These are phyloP conservation scores for Trachurus trachurus DNA, from an alignment of 2,797 vertebrate species.

Conservation along the genomic window DNA sequence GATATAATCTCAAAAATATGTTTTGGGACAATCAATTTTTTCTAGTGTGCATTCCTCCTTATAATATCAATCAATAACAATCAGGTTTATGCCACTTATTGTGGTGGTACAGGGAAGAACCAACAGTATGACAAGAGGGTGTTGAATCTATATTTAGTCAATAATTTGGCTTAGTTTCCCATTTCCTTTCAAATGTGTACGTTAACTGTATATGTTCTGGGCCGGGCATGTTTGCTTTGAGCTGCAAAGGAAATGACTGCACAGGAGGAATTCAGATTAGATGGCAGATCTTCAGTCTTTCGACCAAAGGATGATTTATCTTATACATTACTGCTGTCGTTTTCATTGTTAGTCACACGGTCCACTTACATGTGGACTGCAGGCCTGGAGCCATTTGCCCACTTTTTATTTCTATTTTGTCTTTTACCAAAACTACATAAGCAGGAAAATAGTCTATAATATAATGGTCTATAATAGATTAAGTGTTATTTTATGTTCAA, in stretches of 20 bases:
- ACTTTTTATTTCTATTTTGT: background rate
- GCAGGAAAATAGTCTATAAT: background rate
- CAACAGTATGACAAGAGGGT: background rate
- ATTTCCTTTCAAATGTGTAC: conserved; percentile 2
- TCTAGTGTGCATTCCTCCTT: too few species aligned
- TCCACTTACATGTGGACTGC: background rate
- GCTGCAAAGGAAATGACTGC: conserved; percentile 34
- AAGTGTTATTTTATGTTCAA: too few species aligned
- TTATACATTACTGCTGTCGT: conserved; percentile 22
- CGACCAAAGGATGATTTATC: conserved; percentile 18
- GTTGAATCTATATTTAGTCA: background rate
- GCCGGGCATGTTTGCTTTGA: conserved; percentile 33
- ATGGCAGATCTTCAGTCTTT: conserved; percentile 36
- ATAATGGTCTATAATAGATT: too few species aligned
- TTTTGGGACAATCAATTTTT: too few species aligned
- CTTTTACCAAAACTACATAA: too few species aligned
- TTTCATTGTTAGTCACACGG: conserved; percentile 15
- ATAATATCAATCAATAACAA: background rate
- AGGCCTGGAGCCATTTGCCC: too few species aligned
- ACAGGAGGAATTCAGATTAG: conserved; percentile 47
- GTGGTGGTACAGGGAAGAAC: background rate
- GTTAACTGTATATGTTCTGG: conserved; percentile 3
- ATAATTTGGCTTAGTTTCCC: background rate
- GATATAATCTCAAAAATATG: too few species aligned
- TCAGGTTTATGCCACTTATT: background rate